Conservation (phyloP, 2,797 vertebrate species). For the Erithacus rubecula region DNA sequence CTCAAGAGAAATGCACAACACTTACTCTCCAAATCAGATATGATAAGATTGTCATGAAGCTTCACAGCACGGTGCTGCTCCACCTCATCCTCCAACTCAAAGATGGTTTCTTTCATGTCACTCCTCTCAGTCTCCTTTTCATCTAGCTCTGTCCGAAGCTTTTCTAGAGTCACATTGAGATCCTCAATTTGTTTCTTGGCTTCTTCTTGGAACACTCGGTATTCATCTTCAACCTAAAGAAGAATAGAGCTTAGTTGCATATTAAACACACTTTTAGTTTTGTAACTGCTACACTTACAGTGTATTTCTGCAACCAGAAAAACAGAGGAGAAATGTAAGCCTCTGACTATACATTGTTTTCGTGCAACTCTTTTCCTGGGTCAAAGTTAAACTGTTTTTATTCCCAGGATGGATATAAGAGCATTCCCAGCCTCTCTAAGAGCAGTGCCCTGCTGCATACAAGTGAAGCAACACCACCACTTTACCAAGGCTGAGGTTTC, state of each 20-base stretch:
- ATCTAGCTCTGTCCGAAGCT: slow-evolving; percentile 86
- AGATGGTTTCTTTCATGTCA: slow-evolving; percentile 98
- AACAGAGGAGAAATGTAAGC: background rate
- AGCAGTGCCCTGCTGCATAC: background rate
- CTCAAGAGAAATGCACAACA: background rate
- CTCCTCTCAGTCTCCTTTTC: slow-evolving; percentile 92
- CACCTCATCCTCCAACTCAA: slow-evolving; percentile 96
- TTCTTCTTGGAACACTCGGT: slow-evolving; percentile 88
- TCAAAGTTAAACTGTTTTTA: background rate
- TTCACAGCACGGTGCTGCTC: slow-evolving; percentile 96
- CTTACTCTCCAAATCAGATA: slow-evolving; percentile 96
- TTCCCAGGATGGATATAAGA: background rate
- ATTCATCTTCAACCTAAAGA: slow-evolving; percentile 88
- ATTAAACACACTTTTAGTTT: background rate
- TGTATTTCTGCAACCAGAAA: background rate
- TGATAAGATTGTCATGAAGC: slow-evolving; percentile 96
- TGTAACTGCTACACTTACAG: background rate
- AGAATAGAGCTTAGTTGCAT: background rate
- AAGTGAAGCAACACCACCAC: background rate
- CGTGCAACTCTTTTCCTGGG: background rate
- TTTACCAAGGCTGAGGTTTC: background rate
- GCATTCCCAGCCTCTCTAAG: background rate
- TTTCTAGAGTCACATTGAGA: slow-evolving; percentile 86
- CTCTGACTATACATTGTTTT: background rate
- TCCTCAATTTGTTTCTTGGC: slow-evolving; percentile 90